Conservation (phyloP, 2,888 invertebrate genomes). For the Acleris emargana region DNA sequence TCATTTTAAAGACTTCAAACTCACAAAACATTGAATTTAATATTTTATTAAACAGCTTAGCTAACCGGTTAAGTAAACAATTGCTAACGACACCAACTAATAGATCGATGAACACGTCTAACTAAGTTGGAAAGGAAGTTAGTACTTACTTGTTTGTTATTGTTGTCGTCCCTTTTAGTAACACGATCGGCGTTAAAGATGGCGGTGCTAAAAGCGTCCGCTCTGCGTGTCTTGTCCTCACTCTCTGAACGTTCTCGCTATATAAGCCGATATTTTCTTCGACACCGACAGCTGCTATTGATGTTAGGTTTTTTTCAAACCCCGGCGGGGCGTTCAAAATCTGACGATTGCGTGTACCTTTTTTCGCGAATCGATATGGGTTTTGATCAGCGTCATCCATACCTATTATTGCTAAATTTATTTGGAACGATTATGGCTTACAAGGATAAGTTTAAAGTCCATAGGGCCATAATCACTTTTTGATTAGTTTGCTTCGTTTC, state of each 20-base stretch:
- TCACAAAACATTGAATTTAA: too few relatives aligned
- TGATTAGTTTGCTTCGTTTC: slow-evolving; percentile 2
- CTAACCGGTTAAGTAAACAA: background rate
- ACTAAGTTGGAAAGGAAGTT: too few relatives aligned
- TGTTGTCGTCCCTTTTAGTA: background rate
- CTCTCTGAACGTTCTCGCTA: background rate
- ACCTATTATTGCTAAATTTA: background rate
- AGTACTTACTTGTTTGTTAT: slow-evolving; percentile 3
- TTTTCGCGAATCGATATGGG: slow-evolving; percentile 5
- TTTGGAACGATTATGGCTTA: background rate
- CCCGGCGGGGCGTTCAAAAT: background rate
- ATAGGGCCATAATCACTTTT: background rate
- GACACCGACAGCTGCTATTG: background rate
- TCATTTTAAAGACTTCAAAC: too few relatives aligned
- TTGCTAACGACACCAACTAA: background rate
- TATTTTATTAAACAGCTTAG: too few relatives aligned
- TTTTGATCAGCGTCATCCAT: background rate
- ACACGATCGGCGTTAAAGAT: background rate
- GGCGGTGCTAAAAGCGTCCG: slow-evolving; percentile 3
- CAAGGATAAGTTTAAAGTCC: background rate
- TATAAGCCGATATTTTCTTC: slow-evolving; percentile 8
- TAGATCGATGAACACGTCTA: too few relatives aligned
- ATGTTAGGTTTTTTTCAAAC: background rate
- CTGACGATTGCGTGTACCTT: background rate
- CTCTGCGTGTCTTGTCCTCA: slow-evolving; percentile 1